Conservation (phyloP, 2,113 vertebrate species). For the Pseudonaja textilis region DNA sequence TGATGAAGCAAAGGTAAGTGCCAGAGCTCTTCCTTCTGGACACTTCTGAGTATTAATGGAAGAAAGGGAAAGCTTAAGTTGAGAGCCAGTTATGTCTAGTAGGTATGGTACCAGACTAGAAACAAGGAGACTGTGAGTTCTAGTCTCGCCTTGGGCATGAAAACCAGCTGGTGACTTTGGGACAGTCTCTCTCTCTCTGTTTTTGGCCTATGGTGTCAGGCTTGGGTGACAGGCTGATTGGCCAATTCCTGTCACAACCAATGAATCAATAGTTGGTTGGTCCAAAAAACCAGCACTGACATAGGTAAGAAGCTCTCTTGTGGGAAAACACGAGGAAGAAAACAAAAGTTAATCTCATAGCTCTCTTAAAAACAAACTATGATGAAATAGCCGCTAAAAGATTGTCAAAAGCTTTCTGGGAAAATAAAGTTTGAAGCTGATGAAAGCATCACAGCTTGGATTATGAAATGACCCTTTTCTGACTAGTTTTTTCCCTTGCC, state of each 20-base stretch:
- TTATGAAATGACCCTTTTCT: background rate
- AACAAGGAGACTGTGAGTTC: background rate
- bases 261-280: background rate
- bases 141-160: background rate
- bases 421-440: constrained; percentile 31
- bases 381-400: constrained; percentile 30
- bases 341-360: background rate
- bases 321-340: background rate
- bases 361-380: constrained; percentile 49
- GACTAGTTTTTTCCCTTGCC: background rate
- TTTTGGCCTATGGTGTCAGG: background rate
- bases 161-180: background rate
- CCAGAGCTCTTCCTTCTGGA: background rate
- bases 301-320: background rate
- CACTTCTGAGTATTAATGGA: constrained; percentile 20
- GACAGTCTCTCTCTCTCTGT: background rate
- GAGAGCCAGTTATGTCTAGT: background rate
- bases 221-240: background rate
- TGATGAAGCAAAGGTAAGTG: constrained; percentile 92
- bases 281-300: background rate
- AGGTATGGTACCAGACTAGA: background rate
- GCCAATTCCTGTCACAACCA: background rate
- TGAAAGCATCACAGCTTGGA: background rate
- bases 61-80: constrained; percentile 29
- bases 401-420: constrained; percentile 45